A percentile compares a stretch with the other conserved stretches of the same genome.
phyloP scores from a whole-genome alignment of 2,113 vertebrate genomes.

The Gila orcuttii region DNA sequence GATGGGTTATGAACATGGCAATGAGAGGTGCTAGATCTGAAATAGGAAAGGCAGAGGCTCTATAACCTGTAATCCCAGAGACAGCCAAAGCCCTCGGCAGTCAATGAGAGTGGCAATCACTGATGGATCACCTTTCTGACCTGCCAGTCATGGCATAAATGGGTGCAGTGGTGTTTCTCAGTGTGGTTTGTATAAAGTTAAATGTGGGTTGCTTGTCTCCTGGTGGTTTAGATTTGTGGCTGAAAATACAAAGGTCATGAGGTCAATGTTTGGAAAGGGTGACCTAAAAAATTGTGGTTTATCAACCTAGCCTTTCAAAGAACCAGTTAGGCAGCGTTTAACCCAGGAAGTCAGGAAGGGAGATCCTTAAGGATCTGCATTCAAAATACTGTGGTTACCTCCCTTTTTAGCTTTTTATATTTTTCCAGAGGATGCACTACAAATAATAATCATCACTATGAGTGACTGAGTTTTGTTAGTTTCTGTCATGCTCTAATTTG shows the following conservation, averaged over 20 bases:
- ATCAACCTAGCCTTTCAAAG: conserved; percentile 2
- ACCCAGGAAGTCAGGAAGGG: background rate
- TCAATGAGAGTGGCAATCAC: conserved; percentile 56
- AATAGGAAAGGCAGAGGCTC: conserved; percentile 53
- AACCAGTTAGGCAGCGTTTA: background rate
- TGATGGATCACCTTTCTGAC: conserved; percentile 43
- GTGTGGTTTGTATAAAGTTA: conserved; percentile 29
- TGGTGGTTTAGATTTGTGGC: background rate
- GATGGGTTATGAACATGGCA: conserved; percentile 63
- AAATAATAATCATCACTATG: background rate
- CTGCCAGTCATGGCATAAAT: conserved; percentile 31
- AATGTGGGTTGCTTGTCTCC: conserved; percentile 5
- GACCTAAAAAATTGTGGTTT: background rate
- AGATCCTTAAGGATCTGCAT: background rate
- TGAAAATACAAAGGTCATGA: conserved; percentile 16
- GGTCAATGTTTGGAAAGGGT: conserved; percentile 20
- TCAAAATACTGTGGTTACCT: background rate
- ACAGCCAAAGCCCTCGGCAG: conserved; percentile 48
- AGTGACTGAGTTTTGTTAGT: conserved; percentile 1
- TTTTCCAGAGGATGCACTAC: background rate
- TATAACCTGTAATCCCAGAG: conserved; percentile 56
- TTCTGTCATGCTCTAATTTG: conserved; percentile 4
- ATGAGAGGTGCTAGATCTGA: conserved; percentile 57
- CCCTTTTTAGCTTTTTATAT: background rate
- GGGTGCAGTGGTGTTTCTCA: background rate